Evolutionary conservation across 1,140 invertebrate species (phyloP).

Genomic region (Leptopilina clavipes): DNA sequence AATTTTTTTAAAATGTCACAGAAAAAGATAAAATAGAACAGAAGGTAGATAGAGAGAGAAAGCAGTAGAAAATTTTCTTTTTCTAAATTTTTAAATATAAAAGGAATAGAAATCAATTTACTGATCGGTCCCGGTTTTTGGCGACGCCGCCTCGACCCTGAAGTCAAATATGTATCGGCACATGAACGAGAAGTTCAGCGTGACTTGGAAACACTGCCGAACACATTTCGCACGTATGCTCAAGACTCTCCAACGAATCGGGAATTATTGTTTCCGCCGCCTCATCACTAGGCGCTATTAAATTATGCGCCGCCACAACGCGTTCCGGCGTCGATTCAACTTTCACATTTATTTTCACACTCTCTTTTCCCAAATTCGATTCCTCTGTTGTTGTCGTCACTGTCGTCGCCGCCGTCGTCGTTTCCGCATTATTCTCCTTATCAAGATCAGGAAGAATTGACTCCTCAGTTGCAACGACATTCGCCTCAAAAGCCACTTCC

Average conservation of each 20-base stretch:
- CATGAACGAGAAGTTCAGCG: slow-evolving; percentile 83
- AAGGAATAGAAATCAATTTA: neutral
- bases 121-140: no score
- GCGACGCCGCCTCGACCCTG: slow-evolving; percentile 20
- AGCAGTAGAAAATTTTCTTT: no score
- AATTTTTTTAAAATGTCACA: no score
- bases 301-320: slow-evolving; percentile 60
- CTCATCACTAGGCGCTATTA: slow-evolving; percentile 63
- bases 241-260: slow-evolving; percentile 66
- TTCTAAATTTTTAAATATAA: no score
- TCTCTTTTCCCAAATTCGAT: slow-evolving; percentile 45
- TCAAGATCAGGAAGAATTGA: slow-evolving; percentile 66
- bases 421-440: slow-evolving; percentile 44
- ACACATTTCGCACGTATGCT: slow-evolving; percentile 87
- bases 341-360: slow-evolving; percentile 66
- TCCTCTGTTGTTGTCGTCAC: neutral
- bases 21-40: no score
- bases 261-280: slow-evolving; percentile 75
- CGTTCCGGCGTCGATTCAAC: slow-evolving; percentile 60
- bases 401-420: slow-evolving; percentile 50
- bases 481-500: slow-evolving; percentile 68
- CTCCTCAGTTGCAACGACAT: slow-evolving; percentile 62
- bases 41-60: neutral
- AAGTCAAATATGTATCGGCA: slow-evolving; percentile 87
- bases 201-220: slow-evolving; percentile 83